A percentile compares a stretch with the other conserved stretches of the same genome.
Conservation (phyloP, 2,113 vertebrate species). For the Sinocyclocheilus anshuiensis region DNA sequence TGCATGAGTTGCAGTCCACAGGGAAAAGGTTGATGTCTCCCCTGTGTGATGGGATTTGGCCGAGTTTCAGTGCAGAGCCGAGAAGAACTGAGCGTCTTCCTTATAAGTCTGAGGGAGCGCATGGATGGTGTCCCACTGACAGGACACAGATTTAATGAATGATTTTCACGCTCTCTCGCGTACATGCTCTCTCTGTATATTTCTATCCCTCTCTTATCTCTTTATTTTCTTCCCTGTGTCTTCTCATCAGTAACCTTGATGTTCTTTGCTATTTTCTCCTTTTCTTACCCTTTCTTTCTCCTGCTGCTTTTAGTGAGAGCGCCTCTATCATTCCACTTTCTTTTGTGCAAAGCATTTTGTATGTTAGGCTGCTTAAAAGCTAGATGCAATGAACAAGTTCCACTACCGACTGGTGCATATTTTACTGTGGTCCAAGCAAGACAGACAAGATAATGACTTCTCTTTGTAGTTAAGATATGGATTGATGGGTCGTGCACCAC, state of each 20-base stretch:
- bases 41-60: constrained; percentile 37
- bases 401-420: neutral
- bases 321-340: neutral
- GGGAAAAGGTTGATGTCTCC: neutral
- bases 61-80: constrained; percentile 16
- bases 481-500: neutral
- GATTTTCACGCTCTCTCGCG: neutral
- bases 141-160: constrained; percentile 5
- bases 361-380: neutral
- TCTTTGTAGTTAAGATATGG: neutral
- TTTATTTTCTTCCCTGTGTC: neutral
- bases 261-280: neutral
- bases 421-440: neutral
- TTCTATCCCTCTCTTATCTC: neutral
- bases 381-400: constrained; percentile 6
- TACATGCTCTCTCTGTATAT: neutral
- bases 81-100: constrained; percentile 33
- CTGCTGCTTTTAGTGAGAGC: neutral
- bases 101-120: constrained; percentile 51
- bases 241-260: neutral
- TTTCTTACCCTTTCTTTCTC: neutral
- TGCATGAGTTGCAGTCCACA: constrained; percentile 13
- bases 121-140: constrained; percentile 8
- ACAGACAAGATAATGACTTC: neutral
- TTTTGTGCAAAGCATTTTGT: constrained; percentile 5